Base-by-base conservation (phyloP, 2,113 vertebrate species). In the Halcyon malimbica region DNA sequence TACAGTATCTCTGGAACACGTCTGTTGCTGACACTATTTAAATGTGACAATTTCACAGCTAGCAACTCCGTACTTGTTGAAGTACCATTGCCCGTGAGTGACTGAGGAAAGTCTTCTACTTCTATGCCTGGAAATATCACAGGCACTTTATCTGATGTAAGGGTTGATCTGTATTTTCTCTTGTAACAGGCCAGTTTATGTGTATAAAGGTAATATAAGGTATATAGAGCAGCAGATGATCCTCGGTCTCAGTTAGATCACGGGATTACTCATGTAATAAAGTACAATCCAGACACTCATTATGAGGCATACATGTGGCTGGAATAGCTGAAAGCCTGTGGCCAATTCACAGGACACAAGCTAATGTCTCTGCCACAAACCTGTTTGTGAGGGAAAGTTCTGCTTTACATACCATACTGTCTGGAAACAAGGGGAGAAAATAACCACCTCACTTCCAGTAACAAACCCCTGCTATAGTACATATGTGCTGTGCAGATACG, bases 401-500 rank as follows among this genome's bases (percentile, higher is more conserved):
- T 73, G 12, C 37, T 83, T 73, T 51, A 54, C 20, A n/a, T 12
- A 74, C 12, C 46, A 75, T 10, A 63, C 26, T 13, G 51, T 19
- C 23, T 78, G 57, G 33, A 81, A 83, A 83, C 28, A 57, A 89
- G 28, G 14, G 35, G 57, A 54, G 41, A 85, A n/a, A 87, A 89
- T 19, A 70, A 92, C 39, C 13, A 62, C 14, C 75, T 73, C 41
- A 20, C 33, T 92, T 67, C 31, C 74, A 60, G 14, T 13, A 54
- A 54, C 59, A 87, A 59, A 79, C 19, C 39, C 10, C 19, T 13
- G 16, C 28, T 62, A 10, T 3, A 42, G 35, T 69, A 76, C 13
- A 5, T 9, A 17, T 19, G 26, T 37, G 65, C 37, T 0, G 0
- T 17, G 20, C 48, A 83, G 85, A 44, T 42, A 46, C 0, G 1